Base-by-base conservation (phyloP, 2,113 vertebrate species). In the Dipodomys spectabilis region DNA sequence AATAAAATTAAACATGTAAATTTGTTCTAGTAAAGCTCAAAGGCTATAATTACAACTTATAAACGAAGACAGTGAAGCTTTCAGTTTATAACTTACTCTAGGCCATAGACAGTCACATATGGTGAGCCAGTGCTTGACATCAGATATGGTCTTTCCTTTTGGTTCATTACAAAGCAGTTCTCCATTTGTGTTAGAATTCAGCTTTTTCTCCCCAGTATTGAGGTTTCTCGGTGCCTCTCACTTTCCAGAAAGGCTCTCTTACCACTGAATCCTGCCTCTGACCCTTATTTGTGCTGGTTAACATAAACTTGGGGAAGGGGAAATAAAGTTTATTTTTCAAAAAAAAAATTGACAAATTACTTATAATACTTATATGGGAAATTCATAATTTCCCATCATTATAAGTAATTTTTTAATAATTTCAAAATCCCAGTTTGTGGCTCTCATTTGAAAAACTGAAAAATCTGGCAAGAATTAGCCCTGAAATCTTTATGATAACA, bases 371-470 rank as follows among this genome's bases (percentile, higher is more conserved):
- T 39, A 39, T 16, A 69, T 94, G 88, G 68, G 74, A 94, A 80
- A 83, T 94, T 49, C 27, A n/a, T 57, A 57, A 57, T 57, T 57
- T 57, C 39, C 39, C 39, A 39, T 39, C 39, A 39, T 39, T 39
- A 39, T 39, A 39, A 39, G 5, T 39, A 39, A 39, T 1, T 39
- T 39, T 39, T 39, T 57, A 11, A 75, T 22, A 67, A 44, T 78
- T 78, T 75, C 60, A 84, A 44, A 93, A 39, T 64, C 19, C 20
- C 80, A 25, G 25, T 60, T 92, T 85, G 20, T 91, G 73, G 2
- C 19, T 79, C 82, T 27, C 82, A 57, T 75, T 90, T 83, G 64
- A 87, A 88, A 94, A 92, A 20, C 27, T 65, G 85, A 84, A 91
- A 39, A 35, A 86, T 92, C 45, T 88, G 35, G 0, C 19, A 83